Percentiles rank a stretch among this genome's conserved stretches.
phyloP scores from a whole-genome alignment of 2,797 vertebrate genomes.

The Rhinoraja longicauda region DNA sequence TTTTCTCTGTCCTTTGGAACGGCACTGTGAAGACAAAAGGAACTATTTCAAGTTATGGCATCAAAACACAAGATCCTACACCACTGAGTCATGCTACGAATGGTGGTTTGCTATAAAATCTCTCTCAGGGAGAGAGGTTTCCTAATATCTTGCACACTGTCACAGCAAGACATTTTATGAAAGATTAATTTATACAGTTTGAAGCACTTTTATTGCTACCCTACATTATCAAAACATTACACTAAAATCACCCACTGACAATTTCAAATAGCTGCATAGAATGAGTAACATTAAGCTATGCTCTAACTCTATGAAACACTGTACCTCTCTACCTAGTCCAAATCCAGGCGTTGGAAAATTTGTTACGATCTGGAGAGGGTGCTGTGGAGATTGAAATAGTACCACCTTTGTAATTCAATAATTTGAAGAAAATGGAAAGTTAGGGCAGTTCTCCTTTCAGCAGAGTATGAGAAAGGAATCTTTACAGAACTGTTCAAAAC shows the following conservation, averaged over 20 bases:
- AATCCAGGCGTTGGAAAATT: too few species aligned
- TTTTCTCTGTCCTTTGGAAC: conserved; percentile 97
- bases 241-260: neutral
- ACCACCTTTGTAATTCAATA: too few species aligned
- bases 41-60: conserved; percentile 38
- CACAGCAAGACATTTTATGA: neutral
- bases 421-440: too few species aligned
- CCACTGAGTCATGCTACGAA: neutral
- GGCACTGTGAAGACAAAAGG: conserved; percentile 59
- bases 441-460: too few species aligned
- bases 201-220: too few species aligned
- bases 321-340: too few species aligned
- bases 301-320: too few species aligned
- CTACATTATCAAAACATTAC: too few species aligned
- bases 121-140: neutral
- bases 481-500: too few species aligned
- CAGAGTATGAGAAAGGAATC: too few species aligned
- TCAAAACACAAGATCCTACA: neutral
- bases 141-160: neutral
- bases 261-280: neutral
- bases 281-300: neutral
- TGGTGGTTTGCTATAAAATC: neutral
- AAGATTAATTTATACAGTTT: neutral
- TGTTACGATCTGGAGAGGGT: too few species aligned
- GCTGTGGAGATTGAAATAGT: too few species aligned